Base-by-base conservation (phyloP, 2,797 vertebrate species). In the Rhincodon typus region DNA sequence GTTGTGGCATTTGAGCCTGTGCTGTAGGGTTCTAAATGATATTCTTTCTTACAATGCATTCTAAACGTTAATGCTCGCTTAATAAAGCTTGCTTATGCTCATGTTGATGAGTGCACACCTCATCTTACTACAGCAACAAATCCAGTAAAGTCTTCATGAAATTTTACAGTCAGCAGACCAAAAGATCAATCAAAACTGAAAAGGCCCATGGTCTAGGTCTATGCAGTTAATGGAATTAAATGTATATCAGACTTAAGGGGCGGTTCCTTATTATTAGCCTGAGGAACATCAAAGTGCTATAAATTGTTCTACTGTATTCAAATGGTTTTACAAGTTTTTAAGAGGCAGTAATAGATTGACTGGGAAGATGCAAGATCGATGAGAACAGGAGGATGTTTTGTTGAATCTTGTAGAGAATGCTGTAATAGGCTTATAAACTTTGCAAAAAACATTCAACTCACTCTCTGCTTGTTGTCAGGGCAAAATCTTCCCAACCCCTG, bases 311-410 rank as follows among this genome's bases (percentile, higher is more conserved):
- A 38, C 69, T 27, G 50, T 72, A 72, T 27, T 25, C 66, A 46
- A 94, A 13, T 91, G 15, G 30, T 5, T 74, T 74, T 74, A 27
- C 27, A 74, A 34, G 30, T 34, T 38, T 91, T 91, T 91, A 91
- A 91, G 88, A 91, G 69, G n/a, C 93, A 94, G 13, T 25, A 30
- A 30, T 38, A 94, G 38, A 94, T 70, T 94, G 42, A 94, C 50
- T 94, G 93, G 69, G 25, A 94, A 94, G 42, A 34, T 27, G 12
- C 42, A 94, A 30, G 93, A 23, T 13, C 38, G 42, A 94, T 94
- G 27, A 94, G 38, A 94, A 94, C 38, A 72, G 42, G 69, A 94
- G 69, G 25, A 46, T 23, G 46, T 72, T 94, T 79, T 74, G 38
- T 94, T 27, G 21, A 94, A 94, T 67, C 23, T 62, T 30, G 25